Percentiles rank a stretch among this genome's conserved stretches.
Evolutionary conservation across 2,113 vertebrate genomes (phyloP).

Genomic region (Etheostoma cragini): DNA sequence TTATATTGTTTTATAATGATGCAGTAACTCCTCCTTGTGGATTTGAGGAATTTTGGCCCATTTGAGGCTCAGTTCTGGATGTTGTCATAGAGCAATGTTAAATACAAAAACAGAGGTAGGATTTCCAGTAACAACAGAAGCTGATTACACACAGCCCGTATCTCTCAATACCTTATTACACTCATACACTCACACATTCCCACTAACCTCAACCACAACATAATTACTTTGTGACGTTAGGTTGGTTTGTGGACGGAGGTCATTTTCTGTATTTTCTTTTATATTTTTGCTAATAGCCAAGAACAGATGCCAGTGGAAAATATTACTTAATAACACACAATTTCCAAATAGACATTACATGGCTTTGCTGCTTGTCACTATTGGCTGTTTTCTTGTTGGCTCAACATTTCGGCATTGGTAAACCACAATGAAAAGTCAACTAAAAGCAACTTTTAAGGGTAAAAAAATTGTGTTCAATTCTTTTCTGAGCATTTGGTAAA

Average conservation of each 20-base stretch:
- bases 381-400: constrained; percentile 2
- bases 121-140: constrained; percentile 46
- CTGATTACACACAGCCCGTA: constrained; percentile 16
- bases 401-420: neutral
- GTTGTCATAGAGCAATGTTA: neutral
- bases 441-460: neutral
- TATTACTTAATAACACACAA: constrained; percentile 9
- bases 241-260: constrained; percentile 41
- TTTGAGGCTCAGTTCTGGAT: constrained; percentile 1
- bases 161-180: constrained; percentile 48
- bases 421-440: neutral
- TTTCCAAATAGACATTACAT: constrained; percentile 14
- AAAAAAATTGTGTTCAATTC: neutral
- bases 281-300: constrained; percentile 27
- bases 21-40: constrained; percentile 1
- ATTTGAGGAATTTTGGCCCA: constrained; percentile 10
- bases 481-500: neutral
- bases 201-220: constrained; percentile 45
- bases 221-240: constrained; percentile 44
- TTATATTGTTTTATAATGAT: neutral
- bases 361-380: neutral
- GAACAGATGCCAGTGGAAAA: constrained; percentile 50
- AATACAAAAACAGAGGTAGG: constrained; percentile 15
- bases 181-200: constrained; percentile 18
- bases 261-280: constrained; percentile 26